Percentiles rank a stretch among this genome's conserved stretches.
phyloP scores from a whole-genome alignment of 2,797 vertebrate species.

The Paguma larvata region DNA sequence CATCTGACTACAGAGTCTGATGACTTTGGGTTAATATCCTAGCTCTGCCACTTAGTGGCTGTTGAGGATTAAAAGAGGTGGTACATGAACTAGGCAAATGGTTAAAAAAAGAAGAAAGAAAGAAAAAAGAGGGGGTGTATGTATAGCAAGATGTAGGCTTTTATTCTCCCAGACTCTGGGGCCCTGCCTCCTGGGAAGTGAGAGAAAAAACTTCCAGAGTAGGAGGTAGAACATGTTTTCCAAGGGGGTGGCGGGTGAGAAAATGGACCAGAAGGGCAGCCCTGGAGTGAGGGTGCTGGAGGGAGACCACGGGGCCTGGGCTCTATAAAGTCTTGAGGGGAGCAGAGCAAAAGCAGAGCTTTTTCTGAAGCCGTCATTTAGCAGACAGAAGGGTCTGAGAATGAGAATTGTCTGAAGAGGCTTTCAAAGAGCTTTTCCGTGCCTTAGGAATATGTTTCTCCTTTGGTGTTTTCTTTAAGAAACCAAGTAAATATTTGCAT shows the following conservation, averaged over 20 bases:
- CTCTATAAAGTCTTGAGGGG: neutral
- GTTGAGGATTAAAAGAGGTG: neutral
- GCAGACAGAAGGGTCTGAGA: neutral
- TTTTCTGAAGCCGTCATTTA: neutral
- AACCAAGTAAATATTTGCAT: neutral
- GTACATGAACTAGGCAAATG: neutral
- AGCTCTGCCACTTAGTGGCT: neutral
- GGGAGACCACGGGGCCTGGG: neutral
- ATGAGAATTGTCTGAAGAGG: neutral
- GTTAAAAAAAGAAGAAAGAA: neutral
- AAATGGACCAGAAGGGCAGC: neutral
- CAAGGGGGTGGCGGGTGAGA: neutral
- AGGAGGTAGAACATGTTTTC: slow-evolving; percentile 17
- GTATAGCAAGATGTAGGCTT: neutral
- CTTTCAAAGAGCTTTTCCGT: neutral
- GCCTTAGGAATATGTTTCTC: neutral
- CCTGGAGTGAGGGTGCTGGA: neutral
- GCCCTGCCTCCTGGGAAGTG: neutral
- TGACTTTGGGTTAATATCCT: neutral
- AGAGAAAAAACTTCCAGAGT: slow-evolving; percentile 19
- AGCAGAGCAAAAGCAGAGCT: neutral
- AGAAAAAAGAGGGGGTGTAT: neutral
- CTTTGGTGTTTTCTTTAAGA: slow-evolving; percentile 3
- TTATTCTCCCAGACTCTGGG: neutral
- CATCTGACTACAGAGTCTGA: neutral